A percentile compares a stretch with the other conserved stretches of the same genome.
Evolutionary conservation across 2,113 vertebrate species (phyloP).

Genomic region (Prionailurus viverrinus): DNA sequence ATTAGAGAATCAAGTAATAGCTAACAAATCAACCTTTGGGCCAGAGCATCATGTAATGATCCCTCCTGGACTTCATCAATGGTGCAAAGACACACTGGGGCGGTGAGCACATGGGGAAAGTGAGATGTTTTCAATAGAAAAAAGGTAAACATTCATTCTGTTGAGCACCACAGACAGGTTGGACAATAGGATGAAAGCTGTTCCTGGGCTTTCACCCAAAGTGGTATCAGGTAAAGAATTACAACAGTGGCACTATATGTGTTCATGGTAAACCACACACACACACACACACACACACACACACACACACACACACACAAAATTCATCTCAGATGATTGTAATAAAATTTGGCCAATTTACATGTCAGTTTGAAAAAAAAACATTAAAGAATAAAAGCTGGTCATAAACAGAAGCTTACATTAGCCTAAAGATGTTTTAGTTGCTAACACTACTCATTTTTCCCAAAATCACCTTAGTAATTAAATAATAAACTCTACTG

Average conservation of each 20-base stretch:
- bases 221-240: not conserved
- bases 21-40: not conserved
- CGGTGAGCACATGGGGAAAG: not conserved
- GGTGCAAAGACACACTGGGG: not conserved
- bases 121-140: not conserved
- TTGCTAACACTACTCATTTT: not conserved
- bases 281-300: not conserved
- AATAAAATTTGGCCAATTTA: not conserved
- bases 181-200: not conserved
- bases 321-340: not conserved
- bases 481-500: not conserved
- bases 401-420: not conserved
- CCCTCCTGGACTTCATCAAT: not conserved
- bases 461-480: not conserved
- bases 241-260: not conserved
- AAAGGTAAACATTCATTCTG: not conserved
- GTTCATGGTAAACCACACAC: not conserved
- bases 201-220: not conserved
- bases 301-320: not conserved
- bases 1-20: conserved; percentile 9
- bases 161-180: not conserved
- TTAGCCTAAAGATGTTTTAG: not conserved
- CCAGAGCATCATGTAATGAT: not conserved
- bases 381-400: not conserved
- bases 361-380: conserved; percentile 21